Evolutionary conservation across 2,888 invertebrate genomes (phyloP), one percentile per base, ranked within the genome.

Genomic region (Rhingia campestris): DNA sequence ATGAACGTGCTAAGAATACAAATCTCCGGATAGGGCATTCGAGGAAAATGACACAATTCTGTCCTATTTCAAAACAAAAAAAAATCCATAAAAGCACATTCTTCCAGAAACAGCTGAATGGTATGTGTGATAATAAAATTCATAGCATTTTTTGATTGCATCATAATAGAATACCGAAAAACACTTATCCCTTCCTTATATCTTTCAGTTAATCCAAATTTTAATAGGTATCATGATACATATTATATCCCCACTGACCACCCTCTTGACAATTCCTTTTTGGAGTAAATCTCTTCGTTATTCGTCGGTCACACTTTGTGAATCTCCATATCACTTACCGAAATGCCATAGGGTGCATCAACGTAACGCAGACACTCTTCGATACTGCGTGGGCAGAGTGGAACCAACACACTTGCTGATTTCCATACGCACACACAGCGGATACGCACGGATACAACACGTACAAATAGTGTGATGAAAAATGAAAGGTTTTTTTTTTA

Each of bases 261-360:
- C 30, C 54, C 41, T 22, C 58, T 39, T 22, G 63, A 63, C 39
- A 43, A 63, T 47, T 73, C 39, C 53, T 54, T 73, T 22, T 73
- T 30, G 41, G 56, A 74, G 56, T 54, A 74, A 51, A 61, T 69
- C 49, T 56, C 22, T 58, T 49, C 41, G 45, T 61, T 74, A 61
- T 51, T 66, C 61, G 22, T 54, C 30, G 64, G 81, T 81, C 81
- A 81, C 75, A 81, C 75, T 81, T 53, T 64, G 61, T 81, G 70
- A 61, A 39, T 67, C n/a, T 67, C n/a, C 54, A 51, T 70, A 53
- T 69, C 47, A 12, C 54, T 51, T 64, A 75, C 35, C 10, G 41
- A 74, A 80, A 58, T 81, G 41, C 32, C 64, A 35, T 53, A 59
- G 63, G 64, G 59, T 81, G 75, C 81, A 74, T 69, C 58, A 14